A percentile compares a stretch with the other conserved stretches of the same genome.
phyloP scores from a whole-genome alignment of 1,140 invertebrate genomes.

The Platyscapa corneri region DNA sequence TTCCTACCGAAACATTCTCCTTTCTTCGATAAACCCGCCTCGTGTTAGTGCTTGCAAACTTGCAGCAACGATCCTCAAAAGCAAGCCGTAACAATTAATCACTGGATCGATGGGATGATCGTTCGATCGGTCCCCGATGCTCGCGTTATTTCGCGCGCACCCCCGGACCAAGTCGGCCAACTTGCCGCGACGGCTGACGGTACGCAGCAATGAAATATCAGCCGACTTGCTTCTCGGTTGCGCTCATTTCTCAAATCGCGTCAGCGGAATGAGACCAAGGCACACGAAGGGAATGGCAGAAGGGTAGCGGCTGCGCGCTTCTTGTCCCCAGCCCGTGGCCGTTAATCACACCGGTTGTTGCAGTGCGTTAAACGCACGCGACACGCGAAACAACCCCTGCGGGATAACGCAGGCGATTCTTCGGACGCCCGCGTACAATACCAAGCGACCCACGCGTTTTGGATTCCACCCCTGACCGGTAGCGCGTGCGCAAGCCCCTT shows the following conservation, averaged over 20 bases:
- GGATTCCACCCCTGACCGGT: not conserved
- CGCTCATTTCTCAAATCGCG: not conserved
- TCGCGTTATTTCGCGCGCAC: not conserved
- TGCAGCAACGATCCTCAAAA: not conserved
- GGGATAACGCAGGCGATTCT: not conserved
- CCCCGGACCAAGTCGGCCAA: not conserved
- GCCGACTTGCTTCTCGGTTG: not conserved
- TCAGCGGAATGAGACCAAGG: not conserved
- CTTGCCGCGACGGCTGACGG: not conserved
- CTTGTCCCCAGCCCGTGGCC: not conserved
- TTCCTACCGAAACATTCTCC: not conserved
- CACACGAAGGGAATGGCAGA: too few relatives aligned
- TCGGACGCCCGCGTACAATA: not conserved
- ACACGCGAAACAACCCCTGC: slow-evolving; percentile 3
- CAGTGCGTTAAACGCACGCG: not conserved
- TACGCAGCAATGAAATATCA: not conserved
- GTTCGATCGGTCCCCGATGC: not conserved
- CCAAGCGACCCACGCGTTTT: not conserved
- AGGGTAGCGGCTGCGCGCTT: too few relatives aligned
- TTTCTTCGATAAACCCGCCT: not conserved
- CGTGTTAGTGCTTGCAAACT: not conserved
- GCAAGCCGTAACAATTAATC: slow-evolving; percentile 5
- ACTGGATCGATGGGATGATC: not conserved
- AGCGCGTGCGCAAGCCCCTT: not conserved
- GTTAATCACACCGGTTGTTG: slow-evolving; percentile 1